Evolutionary conservation across 2,888 invertebrate species (phyloP).

Genomic region (Macropis europaea): DNA sequence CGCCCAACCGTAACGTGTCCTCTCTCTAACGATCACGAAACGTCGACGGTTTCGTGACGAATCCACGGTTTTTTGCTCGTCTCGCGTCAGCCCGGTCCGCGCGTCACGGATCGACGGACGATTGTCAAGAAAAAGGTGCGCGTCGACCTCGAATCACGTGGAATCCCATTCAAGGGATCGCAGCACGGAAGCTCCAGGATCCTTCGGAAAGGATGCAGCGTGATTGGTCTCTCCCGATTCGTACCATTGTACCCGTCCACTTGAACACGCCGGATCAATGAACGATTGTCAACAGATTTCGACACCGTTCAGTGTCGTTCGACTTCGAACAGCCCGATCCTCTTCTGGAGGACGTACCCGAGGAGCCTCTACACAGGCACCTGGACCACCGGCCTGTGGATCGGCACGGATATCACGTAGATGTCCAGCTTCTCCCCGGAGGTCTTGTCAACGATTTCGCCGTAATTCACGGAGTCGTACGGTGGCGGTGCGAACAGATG

Average conservation of each 20-base stretch:
- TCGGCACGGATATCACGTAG: slow-evolving; percentile 80
- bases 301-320: slow-evolving; percentile 21
- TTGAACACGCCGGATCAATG: not conserved
- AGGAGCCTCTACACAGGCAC: slow-evolving; percentile 51
- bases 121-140: slow-evolving; percentile 29
- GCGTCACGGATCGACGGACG: slow-evolving; percentile 5
- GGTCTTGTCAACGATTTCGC: slow-evolving; percentile 78
- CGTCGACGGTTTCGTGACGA: not conserved
- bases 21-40: not conserved
- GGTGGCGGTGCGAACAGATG: slow-evolving; percentile 82
- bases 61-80: slow-evolving; percentile 10
- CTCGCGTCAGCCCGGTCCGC: not conserved
- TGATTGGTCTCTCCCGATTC: not conserved
- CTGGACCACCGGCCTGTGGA: slow-evolving; percentile 73
- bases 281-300: slow-evolving; percentile 11
- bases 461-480: slow-evolving; percentile 80
- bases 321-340: slow-evolving; percentile 20
- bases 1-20: too few species aligned
- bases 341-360: slow-evolving; percentile 18
- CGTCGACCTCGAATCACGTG: not conserved
- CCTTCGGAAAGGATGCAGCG: not conserved
- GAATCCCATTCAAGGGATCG: not conserved
- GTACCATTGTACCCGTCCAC: not conserved
- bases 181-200: not conserved
- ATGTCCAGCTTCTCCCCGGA: slow-evolving; percentile 78